Percentiles rank a stretch among this genome's conserved stretches.
phyloP scores from a whole-genome alignment of 1,140 invertebrate species.

The Yoshiicerus persimilis region DNA sequence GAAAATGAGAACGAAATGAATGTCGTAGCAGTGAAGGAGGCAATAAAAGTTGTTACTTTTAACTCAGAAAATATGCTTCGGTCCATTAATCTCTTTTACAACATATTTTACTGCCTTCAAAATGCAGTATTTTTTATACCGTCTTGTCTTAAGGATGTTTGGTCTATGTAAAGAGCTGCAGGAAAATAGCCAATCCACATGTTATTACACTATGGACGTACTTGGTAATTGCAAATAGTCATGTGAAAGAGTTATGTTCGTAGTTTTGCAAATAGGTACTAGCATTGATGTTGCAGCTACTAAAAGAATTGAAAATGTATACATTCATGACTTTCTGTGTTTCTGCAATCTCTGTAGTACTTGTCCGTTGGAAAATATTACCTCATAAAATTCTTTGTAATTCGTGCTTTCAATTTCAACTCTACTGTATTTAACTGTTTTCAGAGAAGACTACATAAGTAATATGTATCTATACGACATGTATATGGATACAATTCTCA shows the following conservation, averaged over 20 bases:
- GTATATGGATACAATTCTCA: neutral
- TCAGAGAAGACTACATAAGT: neutral
- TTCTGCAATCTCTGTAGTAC: neutral
- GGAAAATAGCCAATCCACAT: neutral
- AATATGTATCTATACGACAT: neutral
- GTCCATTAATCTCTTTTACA: constrained; percentile 31
- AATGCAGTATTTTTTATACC: constrained; percentile 10
- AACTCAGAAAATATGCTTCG: constrained; percentile 20
- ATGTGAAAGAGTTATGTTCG: neutral
- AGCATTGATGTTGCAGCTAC: neutral
- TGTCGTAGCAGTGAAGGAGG: neutral
- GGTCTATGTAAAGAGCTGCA: neutral
- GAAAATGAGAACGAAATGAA: constrained; percentile 10
- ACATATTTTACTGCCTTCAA: constrained; percentile 30
- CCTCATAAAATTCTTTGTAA: neutral
- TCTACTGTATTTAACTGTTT: neutral
- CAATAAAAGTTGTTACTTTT: constrained; percentile 15
- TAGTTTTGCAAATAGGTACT: neutral
- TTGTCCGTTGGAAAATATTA: neutral
- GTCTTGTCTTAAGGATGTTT: neutral
- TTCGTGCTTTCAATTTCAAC: neutral
- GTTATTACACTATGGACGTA: no score
- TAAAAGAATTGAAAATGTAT: neutral
- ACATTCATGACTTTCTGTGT: neutral
- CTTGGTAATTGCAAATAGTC: neutral